Base-by-base conservation (phyloP, 1,140 invertebrate genomes). In the Bombus soroeensis region DNA sequence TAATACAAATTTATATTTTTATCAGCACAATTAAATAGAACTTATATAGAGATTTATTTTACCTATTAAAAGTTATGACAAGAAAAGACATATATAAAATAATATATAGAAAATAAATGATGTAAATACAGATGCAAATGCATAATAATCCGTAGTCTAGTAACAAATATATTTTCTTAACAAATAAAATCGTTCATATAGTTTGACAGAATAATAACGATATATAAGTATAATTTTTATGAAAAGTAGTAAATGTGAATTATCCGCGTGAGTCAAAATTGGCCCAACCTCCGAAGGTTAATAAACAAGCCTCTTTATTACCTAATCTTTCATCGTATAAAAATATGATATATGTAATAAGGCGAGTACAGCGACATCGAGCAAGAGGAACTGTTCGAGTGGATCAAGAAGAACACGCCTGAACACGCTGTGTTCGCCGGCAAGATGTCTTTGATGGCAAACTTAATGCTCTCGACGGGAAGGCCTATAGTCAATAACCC, bases 391-490 rank as follows among this genome's bases (percentile, higher is more conserved):
- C 92, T 98, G 53, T 95, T 98, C 41, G 95, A 96, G 59, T 98
- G 98, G 98, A 96, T 98, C 74, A 96, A 96, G 43, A 87, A 91
- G 1, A 96, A 96, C 81, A 97, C 97, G 2, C 92, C 94, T 5
- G 87, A 93, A 64, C 94, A 93, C 13, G 97, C 97, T 39, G 97
- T 97, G 37, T 98, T 98, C 96, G 97, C 97, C 88, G 98, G 98
- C 41, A 97, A 98, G 83, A 98, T 98, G 98, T 97, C 98, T 9
- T 95, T 97, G 9, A 97, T 98, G 96, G 97, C 98, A 1, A 97
- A 97, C 81, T 92, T 98, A 6, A 96, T 98, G 95, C 94, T 98
- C 28, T 97, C 97, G 28, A 98, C 98, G 0, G 93, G 96, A 13
- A 94, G 98, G 74, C 97, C 97, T 5, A 97, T 98, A 83, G 96